Conservation (phyloP, 2,888 invertebrate genomes). For the Camponotus fellah region DNA sequence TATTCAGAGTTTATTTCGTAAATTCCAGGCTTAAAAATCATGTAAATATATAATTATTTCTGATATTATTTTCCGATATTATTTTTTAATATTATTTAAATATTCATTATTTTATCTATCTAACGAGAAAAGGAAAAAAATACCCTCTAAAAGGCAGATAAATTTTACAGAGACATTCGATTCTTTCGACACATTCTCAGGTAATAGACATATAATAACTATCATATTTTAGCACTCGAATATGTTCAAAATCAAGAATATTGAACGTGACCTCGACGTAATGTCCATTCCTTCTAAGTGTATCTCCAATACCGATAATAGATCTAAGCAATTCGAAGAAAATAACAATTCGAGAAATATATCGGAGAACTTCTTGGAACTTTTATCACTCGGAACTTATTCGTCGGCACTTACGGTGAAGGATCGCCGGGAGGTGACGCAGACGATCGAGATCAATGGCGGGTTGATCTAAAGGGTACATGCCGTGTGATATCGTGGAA, state of each 20-base stretch:
- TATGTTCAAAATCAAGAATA: not conserved
- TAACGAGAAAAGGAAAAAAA: not conserved
- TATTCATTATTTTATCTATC: not conserved
- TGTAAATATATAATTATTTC: not conserved
- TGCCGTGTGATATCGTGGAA: conserved; percentile 59
- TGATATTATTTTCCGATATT: not conserved
- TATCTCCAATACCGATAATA: not conserved
- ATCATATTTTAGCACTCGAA: not conserved
- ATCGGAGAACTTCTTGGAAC: not conserved
- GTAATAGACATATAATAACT: not conserved
- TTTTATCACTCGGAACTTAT: no score
- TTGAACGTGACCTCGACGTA: no score
- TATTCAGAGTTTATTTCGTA: not conserved
- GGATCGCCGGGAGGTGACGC: conserved; percentile 83
- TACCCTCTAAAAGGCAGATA: not conserved
- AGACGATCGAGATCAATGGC: conserved; percentile 80
- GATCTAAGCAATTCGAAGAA: not conserved
- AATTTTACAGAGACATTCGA: not conserved
- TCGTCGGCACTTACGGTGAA: conserved; percentile 81
- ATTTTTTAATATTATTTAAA: no score
- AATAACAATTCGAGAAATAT: not conserved
- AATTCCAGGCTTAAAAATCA: not conserved
- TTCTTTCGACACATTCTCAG: not conserved
- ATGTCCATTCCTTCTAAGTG: not conserved
- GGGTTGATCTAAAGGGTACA: conserved; percentile 81